Evolutionary conservation across 1,140 invertebrate species (phyloP).

Genomic region (Drosophila sechellia): DNA sequence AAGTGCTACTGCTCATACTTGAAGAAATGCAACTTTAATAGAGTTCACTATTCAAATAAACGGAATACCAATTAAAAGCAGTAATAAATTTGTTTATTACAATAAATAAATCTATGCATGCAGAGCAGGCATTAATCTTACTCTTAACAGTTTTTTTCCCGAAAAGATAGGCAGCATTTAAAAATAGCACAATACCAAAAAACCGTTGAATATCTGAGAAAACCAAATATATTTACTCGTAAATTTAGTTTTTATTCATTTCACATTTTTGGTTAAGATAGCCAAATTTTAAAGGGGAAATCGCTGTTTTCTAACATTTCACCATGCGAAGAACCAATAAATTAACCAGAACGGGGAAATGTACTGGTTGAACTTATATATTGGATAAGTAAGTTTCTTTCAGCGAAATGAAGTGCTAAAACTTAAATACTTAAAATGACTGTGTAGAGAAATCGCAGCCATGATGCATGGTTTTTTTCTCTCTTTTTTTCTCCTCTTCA

Average conservation of each 20-base stretch:
- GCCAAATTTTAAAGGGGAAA: constrained; percentile 1
- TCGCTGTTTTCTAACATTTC: constrained; percentile 10
- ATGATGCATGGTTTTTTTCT: neutral
- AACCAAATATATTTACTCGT: constrained; percentile 12
- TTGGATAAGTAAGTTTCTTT: constrained; percentile 3
- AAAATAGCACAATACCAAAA: neutral
- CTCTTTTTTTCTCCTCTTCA: neutral
- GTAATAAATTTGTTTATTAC: no score
- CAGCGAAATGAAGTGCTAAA: neutral
- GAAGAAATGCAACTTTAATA: neutral
- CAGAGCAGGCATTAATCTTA: no score
- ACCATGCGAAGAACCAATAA: constrained; percentile 17
- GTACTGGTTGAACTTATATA: neutral
- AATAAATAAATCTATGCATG: neutral
- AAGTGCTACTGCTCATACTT: neutral
- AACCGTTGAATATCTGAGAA: neutral
- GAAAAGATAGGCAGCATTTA: no score
- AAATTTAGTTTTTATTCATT: constrained; percentile 18
- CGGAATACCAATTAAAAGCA: neutral
- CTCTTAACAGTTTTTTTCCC: no score
- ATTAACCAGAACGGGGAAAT: neutral
- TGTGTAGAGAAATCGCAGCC: constrained; percentile 5
- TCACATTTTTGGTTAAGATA: constrained; percentile 19
- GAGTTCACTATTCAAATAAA: neutral
- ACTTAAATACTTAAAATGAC: constrained; percentile 1